Evolutionary conservation across 2,113 vertebrate species (phyloP), one percentile per base, ranked within the genome.

Genomic region (Pyxicephalus adspersus): DNA sequence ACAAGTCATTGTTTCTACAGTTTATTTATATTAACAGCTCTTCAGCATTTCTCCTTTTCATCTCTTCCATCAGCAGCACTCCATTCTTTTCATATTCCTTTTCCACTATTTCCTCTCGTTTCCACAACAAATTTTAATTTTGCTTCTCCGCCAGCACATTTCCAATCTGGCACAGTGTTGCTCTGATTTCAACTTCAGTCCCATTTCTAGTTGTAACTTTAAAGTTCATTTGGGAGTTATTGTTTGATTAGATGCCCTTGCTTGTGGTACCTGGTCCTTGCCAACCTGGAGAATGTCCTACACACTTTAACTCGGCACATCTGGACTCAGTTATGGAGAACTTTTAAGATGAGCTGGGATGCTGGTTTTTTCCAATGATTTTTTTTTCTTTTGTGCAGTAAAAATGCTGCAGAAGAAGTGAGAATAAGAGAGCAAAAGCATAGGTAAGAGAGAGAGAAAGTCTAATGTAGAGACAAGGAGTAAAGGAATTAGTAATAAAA

Each of bases 281-380:
- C 75, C 75, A 54, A 45, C 22, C 31, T 64, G 50, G 15, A 77
- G 31, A 18, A 28, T 29, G 18, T 65, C 45, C 61, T 65, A 64
- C 25, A 20, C 23, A 13, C 74, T 64, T 9, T 34, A 58, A 20
- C 23, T 64, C 18, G 9, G 45, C 51, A 65, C 76, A 77, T 77
- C 76, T 77, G 63, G 60, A 76, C 45, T 76, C 38, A 18, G 25
- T 76, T 76, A 64, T 60, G 0, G 54, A 26, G 50, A 3, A 15
- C 28, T 77, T 55, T 20, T 22, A 45, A 77, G 28, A 65, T 54
- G 63, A 65, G 66, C 51, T 64, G 31, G 76, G 29, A 57, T 77
- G 51, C 51, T 25, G 61, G 55, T 65, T 77, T 55, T 66, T 66
- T 64, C 50, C 45, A 57, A 2, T 65, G 26, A 54, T 22, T 28